A percentile compares a stretch with the other conserved stretches of the same genome.
Evolutionary conservation across 2,113 vertebrate genomes (phyloP).

Genomic region (Mystacornis crossleyi): DNA sequence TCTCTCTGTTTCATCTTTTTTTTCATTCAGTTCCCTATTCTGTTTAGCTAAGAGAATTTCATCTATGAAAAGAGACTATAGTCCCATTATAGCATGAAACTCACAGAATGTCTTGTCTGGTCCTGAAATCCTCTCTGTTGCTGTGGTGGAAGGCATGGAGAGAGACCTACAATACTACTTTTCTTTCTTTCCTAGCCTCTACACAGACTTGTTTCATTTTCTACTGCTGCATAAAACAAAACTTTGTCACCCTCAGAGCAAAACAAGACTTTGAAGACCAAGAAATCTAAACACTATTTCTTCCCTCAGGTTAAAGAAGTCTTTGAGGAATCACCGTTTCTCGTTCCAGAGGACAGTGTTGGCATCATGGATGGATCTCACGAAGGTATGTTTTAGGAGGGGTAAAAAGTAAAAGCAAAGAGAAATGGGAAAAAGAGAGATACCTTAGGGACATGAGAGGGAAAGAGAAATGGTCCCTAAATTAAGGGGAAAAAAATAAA

Average conservation of each 20-base stretch:
- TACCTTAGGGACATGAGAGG: not conserved
- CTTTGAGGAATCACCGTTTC: conserved; percentile 93
- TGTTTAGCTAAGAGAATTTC: not conserved
- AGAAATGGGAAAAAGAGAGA: not conserved
- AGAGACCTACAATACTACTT: not conserved
- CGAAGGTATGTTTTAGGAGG: conserved; percentile 81
- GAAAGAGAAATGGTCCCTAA: not conserved
- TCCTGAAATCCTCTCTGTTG: not conserved
- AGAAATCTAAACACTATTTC: not conserved
- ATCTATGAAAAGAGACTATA: not conserved
- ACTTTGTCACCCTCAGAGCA: not conserved
- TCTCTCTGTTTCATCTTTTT: not conserved
- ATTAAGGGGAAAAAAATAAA: not conserved
- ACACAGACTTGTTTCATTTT: not conserved
- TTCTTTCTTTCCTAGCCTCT: not conserved
- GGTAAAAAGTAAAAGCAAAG: not conserved
- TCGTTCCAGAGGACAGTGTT: conserved; percentile 89
- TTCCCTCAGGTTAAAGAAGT: conserved; percentile 83
- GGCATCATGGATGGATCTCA: conserved; percentile 93
- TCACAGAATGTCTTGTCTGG: not conserved
- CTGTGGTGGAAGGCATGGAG: not conserved
- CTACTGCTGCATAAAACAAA: not conserved
- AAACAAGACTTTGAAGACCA: not conserved
- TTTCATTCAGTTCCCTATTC: not conserved
- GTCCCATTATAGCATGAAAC: not conserved